Base-by-base conservation (phyloP, 2,888 invertebrate genomes). In the Prosapia bicincta region DNA sequence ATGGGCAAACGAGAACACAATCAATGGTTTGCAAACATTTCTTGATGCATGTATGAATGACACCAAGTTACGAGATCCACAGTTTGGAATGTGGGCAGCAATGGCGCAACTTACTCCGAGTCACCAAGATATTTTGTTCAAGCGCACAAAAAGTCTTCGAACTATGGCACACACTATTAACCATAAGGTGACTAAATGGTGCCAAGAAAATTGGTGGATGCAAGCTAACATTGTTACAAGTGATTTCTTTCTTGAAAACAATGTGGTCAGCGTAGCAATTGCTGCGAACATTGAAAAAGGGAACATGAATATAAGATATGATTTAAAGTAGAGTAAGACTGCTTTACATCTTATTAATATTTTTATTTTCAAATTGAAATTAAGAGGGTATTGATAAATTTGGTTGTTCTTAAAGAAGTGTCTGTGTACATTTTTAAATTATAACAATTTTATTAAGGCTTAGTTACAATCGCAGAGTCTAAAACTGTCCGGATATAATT, bases 1-100 rank as follows among this genome's bases (percentile, higher is more conserved):
- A 72, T 91, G 91, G 91, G 91, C 90, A 13, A 89, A 91, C 82
- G 83, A 84, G 70, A 84, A 83, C 76, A 82, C 82, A 0, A 77
- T 81, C 3, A 79, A 82, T 28, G 84, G 83, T n/a, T 79, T 85
- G 5, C 80, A 83, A 66, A 77, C 83, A 70, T 84, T 81, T 82
- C 82, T 81, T 80, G 83, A 81, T 80, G 83, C 78, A 81, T 84
- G 78, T 71, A 85, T 81, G 75, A 79, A 78, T 24, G 77, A 77
- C 24, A 71, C 70, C 23, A 77, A 74, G 23, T 71, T 78, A 26
- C 77, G 67, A 1, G 38, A 75, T 10, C 69, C 77, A 0, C 71
- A 32, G 23, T 69, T 68, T 26, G 77, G 77, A 5, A 54, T 79
- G 3, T 86, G 85, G 86, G 84, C 85, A 1, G 84, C 85, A 1